Base-by-base conservation (phyloP, 1,140 invertebrate species). In the Meloidogyne floridensis region DNA sequence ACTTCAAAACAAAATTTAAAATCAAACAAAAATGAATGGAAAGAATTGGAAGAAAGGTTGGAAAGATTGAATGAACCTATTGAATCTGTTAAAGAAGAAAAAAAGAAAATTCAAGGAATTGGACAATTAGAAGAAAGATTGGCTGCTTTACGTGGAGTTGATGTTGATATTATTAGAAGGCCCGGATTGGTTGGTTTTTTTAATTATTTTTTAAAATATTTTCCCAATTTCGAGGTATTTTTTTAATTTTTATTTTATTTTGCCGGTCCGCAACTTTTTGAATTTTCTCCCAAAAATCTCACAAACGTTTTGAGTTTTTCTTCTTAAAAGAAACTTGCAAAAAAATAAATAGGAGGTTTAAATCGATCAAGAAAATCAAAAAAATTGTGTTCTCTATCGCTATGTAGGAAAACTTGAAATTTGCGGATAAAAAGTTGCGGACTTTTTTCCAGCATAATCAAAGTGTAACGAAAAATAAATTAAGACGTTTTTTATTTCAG, bases 121-220 rank as follows among this genome's bases (percentile, higher is more conserved):
- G 43, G 56, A 6, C 18, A 82, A 70, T 51, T 82, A 18, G 81
- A 82, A 70, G 77, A 82, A 71, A 71, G 81, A 56, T 51, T 82
- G 69, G 81, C 81, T 18, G 81, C 75, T 18, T 80, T 82, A 13
- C 32, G 71, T 4, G 81, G 75, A 8, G 81, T 82, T 72, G 51
- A 51, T 43, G 81, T 82, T 65, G 81, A 82, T 15, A 59, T 82
- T 20, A 73, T 82, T 20, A 76, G 81, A 54, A 69, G 43, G 15
- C 81, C 81, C n/a, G 43, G 81, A 72, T 70, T 82, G 76, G 81
- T 82, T 32, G 0, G 32, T 32, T 32, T 32, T 32, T 32, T 32
- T 20, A 15, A 15, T 72, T 72, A 72, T 11, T 72, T 72, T 47
- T 72, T 72, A n/a, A 65, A 65, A 65, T 2, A 6, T 0, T 0